Evolutionary conservation across 2,888 invertebrate genomes (phyloP).

Genomic region (Nudaria mundana): DNA sequence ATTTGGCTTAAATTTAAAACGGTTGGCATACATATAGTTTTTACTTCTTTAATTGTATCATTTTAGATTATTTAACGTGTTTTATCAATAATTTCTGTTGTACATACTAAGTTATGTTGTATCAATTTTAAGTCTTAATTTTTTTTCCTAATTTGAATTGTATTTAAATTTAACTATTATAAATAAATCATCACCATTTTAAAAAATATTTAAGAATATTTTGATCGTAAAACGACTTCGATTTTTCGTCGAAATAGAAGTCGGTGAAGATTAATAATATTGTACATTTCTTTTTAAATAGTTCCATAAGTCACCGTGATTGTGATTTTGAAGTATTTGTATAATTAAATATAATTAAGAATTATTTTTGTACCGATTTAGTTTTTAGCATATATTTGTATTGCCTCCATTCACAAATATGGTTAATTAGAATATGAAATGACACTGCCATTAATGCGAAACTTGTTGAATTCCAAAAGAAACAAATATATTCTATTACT

Average conservation of each 20-base stretch:
- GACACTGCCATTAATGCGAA: too few species aligned
- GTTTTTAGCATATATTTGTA: slow-evolving; percentile 34
- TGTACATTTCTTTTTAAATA: slow-evolving; percentile 37
- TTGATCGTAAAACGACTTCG: slow-evolving; percentile 2
- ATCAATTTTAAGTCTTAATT: slow-evolving; percentile 21
- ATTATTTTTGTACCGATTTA: slow-evolving; percentile 72
- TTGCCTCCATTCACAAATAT: slow-evolving; percentile 15
- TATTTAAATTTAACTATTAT: slow-evolving; percentile 19
- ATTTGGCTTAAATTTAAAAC: too few species aligned
- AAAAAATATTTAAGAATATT: neutral
- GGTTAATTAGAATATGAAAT: slow-evolving; percentile 36
- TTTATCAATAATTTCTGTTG: slow-evolving; percentile 46
- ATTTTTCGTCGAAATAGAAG: neutral
- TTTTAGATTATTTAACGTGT: slow-evolving; percentile 57
- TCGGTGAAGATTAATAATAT: slow-evolving; percentile 5
- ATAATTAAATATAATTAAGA: slow-evolving; percentile 46
- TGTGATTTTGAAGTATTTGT: slow-evolving; percentile 70
- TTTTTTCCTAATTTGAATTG: slow-evolving; percentile 13
- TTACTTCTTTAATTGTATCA: slow-evolving; percentile 19
- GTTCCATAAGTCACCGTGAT: slow-evolving; percentile 60
- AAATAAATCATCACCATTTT: slow-evolving; percentile 10
- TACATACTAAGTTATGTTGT: slow-evolving; percentile 40
- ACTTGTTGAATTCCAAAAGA: too few species aligned
- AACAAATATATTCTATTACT: too few species aligned
- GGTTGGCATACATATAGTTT: neutral